These are phyloP conservation scores for Pollimyrus isidori DNA, from an alignment of 2,113 vertebrate genomes.

Conservation along the genomic window DNA sequence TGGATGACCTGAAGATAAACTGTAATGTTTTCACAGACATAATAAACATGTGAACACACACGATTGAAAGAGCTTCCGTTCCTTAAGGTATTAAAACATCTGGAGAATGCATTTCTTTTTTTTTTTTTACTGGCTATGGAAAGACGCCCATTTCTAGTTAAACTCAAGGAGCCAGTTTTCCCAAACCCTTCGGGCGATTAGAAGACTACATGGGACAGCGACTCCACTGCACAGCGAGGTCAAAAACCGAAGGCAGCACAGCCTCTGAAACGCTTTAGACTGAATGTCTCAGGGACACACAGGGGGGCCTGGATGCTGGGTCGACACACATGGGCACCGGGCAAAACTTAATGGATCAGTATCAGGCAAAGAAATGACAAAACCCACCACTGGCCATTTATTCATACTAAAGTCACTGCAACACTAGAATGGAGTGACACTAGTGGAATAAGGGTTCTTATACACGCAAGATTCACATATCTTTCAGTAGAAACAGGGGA, in stretches of 20 bases:
- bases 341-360: neutral
- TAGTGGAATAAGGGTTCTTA: neutral
- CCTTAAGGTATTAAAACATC: neutral
- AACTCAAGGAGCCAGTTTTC: neutral
- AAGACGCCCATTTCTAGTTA: neutral
- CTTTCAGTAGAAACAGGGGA: neutral
- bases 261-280: neutral
- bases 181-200: neutral
- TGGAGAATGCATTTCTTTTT: neutral
- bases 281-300: neutral
- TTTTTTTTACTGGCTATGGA: neutral
- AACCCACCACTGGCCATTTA: neutral
- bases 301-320: neutral
- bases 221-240: neutral
- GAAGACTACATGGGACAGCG: neutral
- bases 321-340: neutral
- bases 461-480: neutral
- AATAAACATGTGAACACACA: neutral
- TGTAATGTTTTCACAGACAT: slow-evolving; percentile 46
- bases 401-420: slow-evolving; percentile 3
- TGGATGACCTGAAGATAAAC: slow-evolving; percentile 59
- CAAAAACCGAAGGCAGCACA: neutral
- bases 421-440: neutral
- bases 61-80: neutral
- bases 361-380: neutral